phyloP scores from a whole-genome alignment of 2,888 invertebrate genomes.

The Acrocera orbiculus region DNA sequence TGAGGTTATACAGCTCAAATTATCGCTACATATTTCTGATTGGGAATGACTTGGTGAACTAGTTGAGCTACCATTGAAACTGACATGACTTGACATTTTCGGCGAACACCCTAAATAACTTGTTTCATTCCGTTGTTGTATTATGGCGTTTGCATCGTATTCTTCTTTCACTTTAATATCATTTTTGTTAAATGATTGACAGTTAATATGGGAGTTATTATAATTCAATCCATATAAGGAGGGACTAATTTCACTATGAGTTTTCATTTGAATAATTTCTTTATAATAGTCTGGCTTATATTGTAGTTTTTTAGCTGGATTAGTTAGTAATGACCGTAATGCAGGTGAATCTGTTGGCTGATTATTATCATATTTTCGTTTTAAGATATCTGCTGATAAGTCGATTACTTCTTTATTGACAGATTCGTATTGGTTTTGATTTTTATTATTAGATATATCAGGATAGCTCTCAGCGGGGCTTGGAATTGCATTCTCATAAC shows the following conservation, averaged over 20 bases:
- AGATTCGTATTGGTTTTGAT: no score
- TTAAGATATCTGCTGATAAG: no score
- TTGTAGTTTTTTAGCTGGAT: constrained; percentile 27
- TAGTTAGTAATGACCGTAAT: constrained; percentile 39
- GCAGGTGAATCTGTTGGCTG: constrained; percentile 42
- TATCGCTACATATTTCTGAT: not conserved
- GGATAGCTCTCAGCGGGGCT: no score
- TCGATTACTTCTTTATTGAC: no score
- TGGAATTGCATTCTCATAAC: no score
- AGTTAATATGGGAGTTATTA: no score
- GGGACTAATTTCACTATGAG: constrained; percentile 22
- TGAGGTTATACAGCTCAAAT: constrained; percentile 13
- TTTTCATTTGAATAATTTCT: constrained; percentile 8
- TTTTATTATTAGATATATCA: no score
- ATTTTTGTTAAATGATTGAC: no score
- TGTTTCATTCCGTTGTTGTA: constrained; percentile 23
- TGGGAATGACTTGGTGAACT: no score
- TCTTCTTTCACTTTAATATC: no score
- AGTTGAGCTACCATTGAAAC: constrained; percentile 18
- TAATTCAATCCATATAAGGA: not conserved
- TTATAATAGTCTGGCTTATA: constrained; percentile 27
- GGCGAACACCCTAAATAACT: constrained; percentile 24
- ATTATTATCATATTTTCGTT: no score
- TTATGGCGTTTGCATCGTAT: constrained; percentile 16
- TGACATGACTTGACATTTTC: constrained; percentile 15